phyloP scores from a whole-genome alignment of 2,797 vertebrate genomes.

The Melanotaenia boesemani region DNA sequence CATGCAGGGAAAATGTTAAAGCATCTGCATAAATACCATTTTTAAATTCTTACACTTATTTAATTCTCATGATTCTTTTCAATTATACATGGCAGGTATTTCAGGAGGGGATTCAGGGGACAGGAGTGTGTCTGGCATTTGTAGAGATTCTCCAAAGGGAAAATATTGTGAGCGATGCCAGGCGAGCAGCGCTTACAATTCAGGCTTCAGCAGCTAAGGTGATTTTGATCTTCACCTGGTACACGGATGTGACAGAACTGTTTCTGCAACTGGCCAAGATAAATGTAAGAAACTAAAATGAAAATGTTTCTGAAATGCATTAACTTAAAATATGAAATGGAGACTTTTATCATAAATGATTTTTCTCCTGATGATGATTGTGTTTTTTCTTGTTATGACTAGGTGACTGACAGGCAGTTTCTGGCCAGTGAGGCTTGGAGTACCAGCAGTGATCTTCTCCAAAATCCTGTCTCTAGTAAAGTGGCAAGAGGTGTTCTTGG shows the following conservation, averaged over 20 bases:
- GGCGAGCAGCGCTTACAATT: slow-evolving; percentile 70
- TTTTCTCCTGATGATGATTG: not conserved
- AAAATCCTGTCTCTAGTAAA: slow-evolving; percentile 49
- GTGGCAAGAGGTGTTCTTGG: slow-evolving; percentile 79
- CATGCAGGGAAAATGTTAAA: not conserved
- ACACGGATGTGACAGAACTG: slow-evolving; percentile 74
- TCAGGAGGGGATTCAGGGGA: slow-evolving; percentile 68
- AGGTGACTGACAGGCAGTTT: slow-evolving; percentile 79
- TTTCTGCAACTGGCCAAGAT: slow-evolving; percentile 71
- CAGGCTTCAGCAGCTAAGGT: slow-evolving; percentile 77
- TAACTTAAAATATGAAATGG: not conserved
- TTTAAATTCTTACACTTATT: not conserved
- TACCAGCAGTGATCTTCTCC: slow-evolving; percentile 73
- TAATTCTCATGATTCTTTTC: not conserved
- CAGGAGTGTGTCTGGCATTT: slow-evolving; percentile 80
- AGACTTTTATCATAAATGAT: not conserved
- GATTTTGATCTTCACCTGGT: slow-evolving; percentile 80
- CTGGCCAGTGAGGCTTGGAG: slow-evolving; percentile 85
- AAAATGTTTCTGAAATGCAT: not conserved
- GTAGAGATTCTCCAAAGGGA: slow-evolving; percentile 73
- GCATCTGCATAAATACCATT: not conserved
- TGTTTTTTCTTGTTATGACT: not conserved
- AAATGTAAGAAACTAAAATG: slow-evolving; percentile 72
- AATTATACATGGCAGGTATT: slow-evolving; percentile 59
- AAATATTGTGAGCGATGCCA: slow-evolving; percentile 69